phyloP scores from a whole-genome alignment of 2,888 invertebrate species.

The Andrena bucephala region DNA sequence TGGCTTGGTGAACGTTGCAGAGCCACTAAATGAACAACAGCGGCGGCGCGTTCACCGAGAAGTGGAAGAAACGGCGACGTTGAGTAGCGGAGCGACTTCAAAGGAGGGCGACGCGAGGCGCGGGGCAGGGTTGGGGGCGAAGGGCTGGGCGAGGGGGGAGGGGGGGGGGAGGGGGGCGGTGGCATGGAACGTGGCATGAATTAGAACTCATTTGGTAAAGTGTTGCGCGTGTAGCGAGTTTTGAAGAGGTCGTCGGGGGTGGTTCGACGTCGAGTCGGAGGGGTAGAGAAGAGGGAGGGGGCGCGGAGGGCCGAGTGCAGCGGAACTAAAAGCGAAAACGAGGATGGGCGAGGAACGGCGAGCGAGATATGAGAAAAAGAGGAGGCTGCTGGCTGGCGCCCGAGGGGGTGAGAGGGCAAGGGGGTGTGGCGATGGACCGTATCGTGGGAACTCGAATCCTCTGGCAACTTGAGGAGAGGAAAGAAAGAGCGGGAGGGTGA shows the following conservation, averaged over 20 bases:
- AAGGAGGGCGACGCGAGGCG: constrained; percentile 11
- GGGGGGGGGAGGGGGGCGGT: constrained; percentile 19
- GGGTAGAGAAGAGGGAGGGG: not conserved
- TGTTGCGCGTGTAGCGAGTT: constrained; percentile 69
- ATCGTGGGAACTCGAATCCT: constrained; percentile 56
- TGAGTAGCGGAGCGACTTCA: constrained; percentile 34
- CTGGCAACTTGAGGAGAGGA: constrained; percentile 37
- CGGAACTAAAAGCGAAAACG: constrained; percentile 56
- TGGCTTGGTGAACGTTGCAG: not conserved
- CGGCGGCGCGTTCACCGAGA: constrained; percentile 37
- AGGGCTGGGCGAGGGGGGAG: constrained; percentile 30
- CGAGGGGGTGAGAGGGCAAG: constrained; percentile 9
- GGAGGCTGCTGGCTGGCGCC: not conserved
- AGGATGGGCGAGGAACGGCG: constrained; percentile 34
- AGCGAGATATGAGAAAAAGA: constrained; percentile 44
- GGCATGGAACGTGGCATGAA: constrained; percentile 68
- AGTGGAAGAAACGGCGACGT: constrained; percentile 46
- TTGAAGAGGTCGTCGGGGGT: constrained; percentile 59
- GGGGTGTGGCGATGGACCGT: constrained; percentile 46
- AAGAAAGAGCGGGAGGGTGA: constrained; percentile 30
- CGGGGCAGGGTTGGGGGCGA: not conserved
- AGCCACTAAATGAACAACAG: constrained; percentile 56
- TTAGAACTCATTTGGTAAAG: constrained; percentile 78
- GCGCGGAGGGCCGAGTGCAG: constrained; percentile 12
- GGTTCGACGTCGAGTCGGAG: constrained; percentile 27